phyloP scores from a whole-genome alignment of 2,797 vertebrate genomes.

The Toxotes lorentzi region DNA sequence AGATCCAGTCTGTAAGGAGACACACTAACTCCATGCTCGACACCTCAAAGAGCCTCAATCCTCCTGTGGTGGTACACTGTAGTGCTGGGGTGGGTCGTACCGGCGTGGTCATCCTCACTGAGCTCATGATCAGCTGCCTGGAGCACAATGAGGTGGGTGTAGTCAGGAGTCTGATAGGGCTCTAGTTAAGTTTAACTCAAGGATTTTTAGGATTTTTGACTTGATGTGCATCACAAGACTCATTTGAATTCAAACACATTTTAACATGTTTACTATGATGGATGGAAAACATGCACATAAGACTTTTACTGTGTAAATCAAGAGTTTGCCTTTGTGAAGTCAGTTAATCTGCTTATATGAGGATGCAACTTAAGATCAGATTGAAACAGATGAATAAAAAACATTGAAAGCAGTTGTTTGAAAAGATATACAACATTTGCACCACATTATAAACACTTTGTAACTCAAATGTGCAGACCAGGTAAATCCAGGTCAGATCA shows the following conservation, averaged over 20 bases:
- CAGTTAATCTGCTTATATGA: not conserved
- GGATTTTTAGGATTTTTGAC: not conserved
- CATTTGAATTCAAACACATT: not conserved
- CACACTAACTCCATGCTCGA: constrained; percentile 97
- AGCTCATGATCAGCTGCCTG: constrained; percentile 97
- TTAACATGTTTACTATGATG: no score
- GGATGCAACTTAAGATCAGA: not conserved
- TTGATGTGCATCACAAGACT: not conserved
- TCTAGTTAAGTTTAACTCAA: not conserved
- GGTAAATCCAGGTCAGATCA: not conserved
- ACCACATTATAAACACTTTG: not conserved
- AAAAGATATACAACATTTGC: not conserved
- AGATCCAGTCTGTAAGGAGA: constrained; percentile 96
- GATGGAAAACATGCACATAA: not conserved
- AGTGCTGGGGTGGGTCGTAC: constrained; percentile 95
- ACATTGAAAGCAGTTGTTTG: not conserved
- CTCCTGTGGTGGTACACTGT: constrained; percentile 95
- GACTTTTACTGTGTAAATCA: not conserved
- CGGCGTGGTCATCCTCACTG: constrained; percentile 94
- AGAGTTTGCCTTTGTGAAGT: not conserved
- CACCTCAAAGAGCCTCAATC: constrained; percentile 89
- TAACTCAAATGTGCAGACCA: not conserved
- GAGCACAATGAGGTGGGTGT: constrained; percentile 94
- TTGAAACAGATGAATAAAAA: no score
- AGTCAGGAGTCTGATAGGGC: not conserved